A percentile compares a stretch with the other conserved stretches of the same genome.
Evolutionary conservation across 2,888 invertebrate species (phyloP).

Genomic region (Pimpla rufipes): DNA sequence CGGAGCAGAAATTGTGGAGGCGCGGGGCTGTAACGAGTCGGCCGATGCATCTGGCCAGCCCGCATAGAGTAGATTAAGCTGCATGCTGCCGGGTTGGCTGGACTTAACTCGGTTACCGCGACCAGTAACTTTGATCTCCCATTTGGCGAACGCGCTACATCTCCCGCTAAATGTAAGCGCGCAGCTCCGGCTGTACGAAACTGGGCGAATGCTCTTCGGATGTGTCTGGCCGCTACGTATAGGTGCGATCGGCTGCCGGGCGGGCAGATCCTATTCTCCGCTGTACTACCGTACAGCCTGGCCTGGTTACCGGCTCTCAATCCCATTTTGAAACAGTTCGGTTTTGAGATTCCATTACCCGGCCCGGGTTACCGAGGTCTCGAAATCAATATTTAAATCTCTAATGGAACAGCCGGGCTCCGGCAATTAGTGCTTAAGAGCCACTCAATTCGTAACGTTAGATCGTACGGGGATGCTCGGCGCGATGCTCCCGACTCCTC

Average conservation of each 20-base stretch:
- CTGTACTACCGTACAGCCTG: not conserved
- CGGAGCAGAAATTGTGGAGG: not conserved
- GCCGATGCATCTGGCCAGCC: conserved; percentile 32
- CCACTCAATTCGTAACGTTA: conserved; percentile 70
- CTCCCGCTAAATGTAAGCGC: conserved; percentile 22
- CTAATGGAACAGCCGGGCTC: conserved; percentile 75
- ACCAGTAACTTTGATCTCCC: conserved; percentile 77
- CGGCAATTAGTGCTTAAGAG: conserved; percentile 65
- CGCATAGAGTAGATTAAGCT: conserved; percentile 68
- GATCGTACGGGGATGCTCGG: conserved; percentile 54
- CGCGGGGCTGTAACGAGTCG: conserved; percentile 12
- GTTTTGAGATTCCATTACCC: conserved; percentile 79
- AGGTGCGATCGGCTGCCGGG: not conserved
- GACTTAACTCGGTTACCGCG: conserved; percentile 74
- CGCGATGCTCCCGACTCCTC: conserved; percentile 23
- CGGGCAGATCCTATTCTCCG: conserved; percentile 42
- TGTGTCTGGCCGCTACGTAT: not conserved
- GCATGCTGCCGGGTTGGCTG: conserved; percentile 41
- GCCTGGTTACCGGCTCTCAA: conserved; percentile 26
- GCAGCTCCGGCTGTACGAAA: conserved; percentile 12
- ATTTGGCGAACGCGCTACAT: conserved; percentile 68
- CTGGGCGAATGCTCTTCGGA: conserved; percentile 6
- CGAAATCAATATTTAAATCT: conserved; percentile 83
- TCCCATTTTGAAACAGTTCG: conserved; percentile 68
- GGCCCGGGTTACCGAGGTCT: conserved; percentile 59